Conservation (phyloP, 2,888 invertebrate species). For the Auanema freiburgensis region DNA sequence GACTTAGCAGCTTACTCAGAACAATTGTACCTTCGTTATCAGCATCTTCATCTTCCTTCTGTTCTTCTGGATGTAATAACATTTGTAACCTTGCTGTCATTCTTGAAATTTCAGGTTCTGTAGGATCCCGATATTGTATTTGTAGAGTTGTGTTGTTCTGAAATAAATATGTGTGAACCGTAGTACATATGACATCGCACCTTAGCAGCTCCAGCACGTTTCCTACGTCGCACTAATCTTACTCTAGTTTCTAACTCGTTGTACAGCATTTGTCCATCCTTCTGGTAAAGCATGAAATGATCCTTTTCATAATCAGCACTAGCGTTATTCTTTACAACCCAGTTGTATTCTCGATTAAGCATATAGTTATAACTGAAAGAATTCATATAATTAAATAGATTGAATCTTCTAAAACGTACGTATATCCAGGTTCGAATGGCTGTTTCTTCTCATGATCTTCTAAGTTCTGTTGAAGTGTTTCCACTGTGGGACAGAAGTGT, state of each 20-base stretch:
- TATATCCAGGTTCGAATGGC: constrained; percentile 72
- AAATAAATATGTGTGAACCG: not conserved
- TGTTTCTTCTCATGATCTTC: constrained; percentile 78
- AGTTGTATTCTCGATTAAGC: constrained; percentile 96
- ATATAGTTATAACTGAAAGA: constrained; percentile 81
- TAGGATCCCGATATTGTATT: not conserved
- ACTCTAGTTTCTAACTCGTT: constrained; percentile 68
- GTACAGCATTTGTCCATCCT: constrained; percentile 64
- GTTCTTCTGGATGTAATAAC: constrained; percentile 11
- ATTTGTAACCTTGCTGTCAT: constrained; percentile 3
- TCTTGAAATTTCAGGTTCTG: constrained; percentile 2
- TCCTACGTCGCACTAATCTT: constrained; percentile 62
- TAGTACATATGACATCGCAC: not conserved
- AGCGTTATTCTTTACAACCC: constrained; percentile 88
- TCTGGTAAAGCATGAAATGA: constrained; percentile 9
- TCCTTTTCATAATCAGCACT: constrained; percentile 12
- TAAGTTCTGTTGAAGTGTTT: constrained; percentile 84
- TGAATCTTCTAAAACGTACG: not conserved
- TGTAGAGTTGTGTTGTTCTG: constrained; percentile 7
- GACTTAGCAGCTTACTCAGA: too few species aligned
- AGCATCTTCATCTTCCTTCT: constrained; percentile 5
- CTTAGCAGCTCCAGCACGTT: constrained; percentile 12
- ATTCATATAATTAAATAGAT: not conserved
- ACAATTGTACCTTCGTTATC: not conserved
- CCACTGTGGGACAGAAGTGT: constrained; percentile 92